These are phyloP conservation scores for Cotesia typhae DNA, from an alignment of 1,140 invertebrate species.

Conservation along the genomic window DNA sequence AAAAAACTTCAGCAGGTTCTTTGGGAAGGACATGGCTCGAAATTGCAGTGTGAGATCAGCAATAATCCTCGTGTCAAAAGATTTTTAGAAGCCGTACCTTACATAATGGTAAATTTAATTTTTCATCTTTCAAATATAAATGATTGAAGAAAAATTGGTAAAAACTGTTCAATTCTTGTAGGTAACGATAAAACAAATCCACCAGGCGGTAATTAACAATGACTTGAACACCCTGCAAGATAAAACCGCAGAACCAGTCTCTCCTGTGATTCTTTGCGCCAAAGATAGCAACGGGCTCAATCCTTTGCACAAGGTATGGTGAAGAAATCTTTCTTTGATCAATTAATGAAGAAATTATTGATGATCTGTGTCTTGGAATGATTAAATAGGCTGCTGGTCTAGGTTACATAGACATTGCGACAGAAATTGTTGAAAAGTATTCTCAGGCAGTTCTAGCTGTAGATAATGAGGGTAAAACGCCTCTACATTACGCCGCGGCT, in stretches of 20 bases:
- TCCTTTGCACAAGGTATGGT: constrained; percentile 80
- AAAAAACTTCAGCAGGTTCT: constrained; percentile 83
- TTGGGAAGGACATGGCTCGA: constrained; percentile 86
- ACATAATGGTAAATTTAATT: constrained; percentile 78
- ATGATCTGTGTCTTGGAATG: constrained; percentile 23
- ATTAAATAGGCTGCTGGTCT: constrained; percentile 79
- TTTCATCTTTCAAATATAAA: neutral
- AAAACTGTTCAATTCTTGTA: constrained; percentile 53
- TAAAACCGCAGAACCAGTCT: constrained; percentile 74
- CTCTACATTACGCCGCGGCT: constrained; percentile 89
- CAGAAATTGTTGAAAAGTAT: constrained; percentile 77
- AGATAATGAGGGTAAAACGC: constrained; percentile 86
- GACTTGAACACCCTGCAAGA: constrained; percentile 77
- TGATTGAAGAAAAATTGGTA: neutral
- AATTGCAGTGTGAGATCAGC: constrained; percentile 82
- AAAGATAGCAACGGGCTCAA: constrained; percentile 84
- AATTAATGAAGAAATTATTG: constrained; percentile 10
- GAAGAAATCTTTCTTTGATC: neutral
- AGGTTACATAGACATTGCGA: constrained; percentile 75
- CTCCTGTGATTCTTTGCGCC: constrained; percentile 76
- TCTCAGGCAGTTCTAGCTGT: constrained; percentile 73
- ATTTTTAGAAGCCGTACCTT: constrained; percentile 86
- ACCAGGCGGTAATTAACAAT: constrained; percentile 78
- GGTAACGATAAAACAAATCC: constrained; percentile 84
- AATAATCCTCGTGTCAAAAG: constrained; percentile 81